phyloP scores from a whole-genome alignment of 2,797 vertebrate genomes.

The Prunella strophiata region DNA sequence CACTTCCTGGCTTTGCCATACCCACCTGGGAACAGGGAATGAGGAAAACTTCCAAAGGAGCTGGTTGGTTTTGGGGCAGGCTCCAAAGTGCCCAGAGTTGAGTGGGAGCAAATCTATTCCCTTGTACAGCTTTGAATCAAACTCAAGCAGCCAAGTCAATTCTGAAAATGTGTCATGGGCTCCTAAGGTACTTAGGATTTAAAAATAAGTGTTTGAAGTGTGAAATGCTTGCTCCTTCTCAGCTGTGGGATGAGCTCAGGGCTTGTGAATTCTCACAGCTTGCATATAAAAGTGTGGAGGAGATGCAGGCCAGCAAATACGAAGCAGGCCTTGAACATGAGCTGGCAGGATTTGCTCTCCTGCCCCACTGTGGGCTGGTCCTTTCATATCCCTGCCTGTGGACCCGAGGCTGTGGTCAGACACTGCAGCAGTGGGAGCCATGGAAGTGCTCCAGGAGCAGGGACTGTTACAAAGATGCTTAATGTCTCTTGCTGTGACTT shows the following conservation, averaged over 20 bases:
- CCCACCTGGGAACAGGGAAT: not conserved
- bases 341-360: not conserved
- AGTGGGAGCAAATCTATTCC: not conserved
- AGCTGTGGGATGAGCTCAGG: not conserved
- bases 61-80: not conserved
- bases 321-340: not conserved
- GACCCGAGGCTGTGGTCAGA: fast-evolving
- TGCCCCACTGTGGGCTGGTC: not conserved
- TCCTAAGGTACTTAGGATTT: not conserved
- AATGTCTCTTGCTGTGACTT: not conserved
- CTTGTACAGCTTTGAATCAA: not conserved
- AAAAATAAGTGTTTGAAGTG: not conserved
- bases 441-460: not conserved
- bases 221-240: not conserved
- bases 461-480: not conserved
- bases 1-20: not conserved
- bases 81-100: not conserved
- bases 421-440: not conserved
- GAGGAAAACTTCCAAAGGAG: not conserved
- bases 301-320: not conserved
- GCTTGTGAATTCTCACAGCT: not conserved
- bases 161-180: not conserved
- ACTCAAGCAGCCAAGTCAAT: not conserved
- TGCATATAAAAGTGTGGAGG: not conserved
- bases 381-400: not conserved